These are phyloP conservation scores for Ctenoplectra terminalis DNA, from an alignment of 1,140 invertebrate genomes.

Conservation along the genomic window DNA sequence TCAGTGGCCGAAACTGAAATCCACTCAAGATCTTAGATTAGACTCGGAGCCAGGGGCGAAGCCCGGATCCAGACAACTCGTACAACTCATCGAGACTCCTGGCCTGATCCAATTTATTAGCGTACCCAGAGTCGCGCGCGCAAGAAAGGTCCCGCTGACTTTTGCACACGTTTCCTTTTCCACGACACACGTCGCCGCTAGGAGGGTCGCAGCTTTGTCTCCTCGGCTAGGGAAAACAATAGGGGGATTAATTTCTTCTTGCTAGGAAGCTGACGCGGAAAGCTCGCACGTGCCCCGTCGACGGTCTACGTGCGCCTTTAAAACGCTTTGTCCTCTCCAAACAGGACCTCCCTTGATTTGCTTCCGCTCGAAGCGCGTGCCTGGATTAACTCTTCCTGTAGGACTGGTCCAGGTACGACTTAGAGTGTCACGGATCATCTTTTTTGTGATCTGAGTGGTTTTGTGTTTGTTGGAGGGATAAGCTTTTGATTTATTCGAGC, in stretches of 20 bases:
- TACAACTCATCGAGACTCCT: slow-evolving; percentile 78
- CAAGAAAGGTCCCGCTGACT: slow-evolving; percentile 38
- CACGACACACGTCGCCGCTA: slow-evolving; percentile 57
- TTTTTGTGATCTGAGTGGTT: neutral
- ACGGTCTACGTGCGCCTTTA: slow-evolving; percentile 35
- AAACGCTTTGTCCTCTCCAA: slow-evolving; percentile 13
- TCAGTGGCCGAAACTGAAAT: slow-evolving; percentile 76
- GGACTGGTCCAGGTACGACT: neutral
- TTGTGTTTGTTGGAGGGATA: neutral
- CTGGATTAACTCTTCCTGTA: neutral
- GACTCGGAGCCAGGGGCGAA: slow-evolving; percentile 79
- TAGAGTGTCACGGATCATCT: neutral
- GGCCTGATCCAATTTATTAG: slow-evolving; percentile 82
- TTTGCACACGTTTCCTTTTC: slow-evolving; percentile 32
- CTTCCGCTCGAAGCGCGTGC: slow-evolving; percentile 17
- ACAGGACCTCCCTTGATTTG: slow-evolving; percentile 24
- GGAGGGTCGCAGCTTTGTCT: slow-evolving; percentile 36
- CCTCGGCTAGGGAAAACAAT: slow-evolving; percentile 21
- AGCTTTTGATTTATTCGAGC: neutral
- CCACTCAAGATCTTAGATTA: slow-evolving; percentile 82
- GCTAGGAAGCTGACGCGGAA: neutral
- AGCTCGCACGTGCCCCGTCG: slow-evolving; percentile 22
- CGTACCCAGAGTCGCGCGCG: neutral
- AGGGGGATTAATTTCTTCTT: slow-evolving; percentile 31
- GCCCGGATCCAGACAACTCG: slow-evolving; percentile 78